These are phyloP conservation scores for Cordilura impudica DNA, from an alignment of 2,888 invertebrate genomes.

Conservation along the genomic window DNA sequence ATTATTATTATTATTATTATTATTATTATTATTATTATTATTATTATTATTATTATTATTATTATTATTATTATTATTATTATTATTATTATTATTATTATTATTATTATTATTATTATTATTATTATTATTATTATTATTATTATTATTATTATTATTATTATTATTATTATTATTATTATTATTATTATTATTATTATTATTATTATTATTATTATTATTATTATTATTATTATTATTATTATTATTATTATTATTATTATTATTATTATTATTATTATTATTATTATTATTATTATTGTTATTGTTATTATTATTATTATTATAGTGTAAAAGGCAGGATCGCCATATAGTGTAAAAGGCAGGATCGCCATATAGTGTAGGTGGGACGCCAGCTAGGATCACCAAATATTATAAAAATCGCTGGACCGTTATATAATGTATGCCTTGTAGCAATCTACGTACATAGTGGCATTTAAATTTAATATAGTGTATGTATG, in stretches of 20 bases:
- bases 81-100: conserved; percentile 10
- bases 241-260: conserved; percentile 10
- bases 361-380: no score
- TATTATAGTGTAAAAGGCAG: no score
- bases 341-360: no score
- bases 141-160: conserved; percentile 10
- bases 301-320: conserved; percentile 4
- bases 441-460: no score
- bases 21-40: conserved; percentile 10
- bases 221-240: conserved; percentile 10
- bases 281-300: conserved; percentile 10
- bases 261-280: conserved; percentile 10
- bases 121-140: conserved; percentile 10
- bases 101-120: conserved; percentile 10
- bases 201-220: conserved; percentile 10
- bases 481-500: no score
- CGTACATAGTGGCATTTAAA: no score
- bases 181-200: conserved; percentile 10
- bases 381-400: no score
- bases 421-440: no score
- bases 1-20: conserved; percentile 10
- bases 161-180: conserved; percentile 10
- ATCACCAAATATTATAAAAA: no score
- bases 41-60: conserved; percentile 10
- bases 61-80: conserved; percentile 10